phyloP scores from a whole-genome alignment of 2,888 invertebrate genomes.

The Phalera bucephala region DNA sequence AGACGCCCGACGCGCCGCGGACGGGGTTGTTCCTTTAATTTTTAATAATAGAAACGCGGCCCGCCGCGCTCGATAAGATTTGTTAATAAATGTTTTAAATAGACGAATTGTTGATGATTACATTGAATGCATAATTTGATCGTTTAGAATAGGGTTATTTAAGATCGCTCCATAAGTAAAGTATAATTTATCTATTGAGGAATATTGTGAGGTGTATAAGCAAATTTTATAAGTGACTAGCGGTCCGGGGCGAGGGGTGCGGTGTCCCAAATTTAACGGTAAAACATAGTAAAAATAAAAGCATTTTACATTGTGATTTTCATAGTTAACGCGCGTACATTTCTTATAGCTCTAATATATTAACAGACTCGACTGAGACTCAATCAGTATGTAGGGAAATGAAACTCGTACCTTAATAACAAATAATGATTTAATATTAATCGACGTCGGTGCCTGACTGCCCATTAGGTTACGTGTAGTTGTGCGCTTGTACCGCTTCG shows the following conservation, averaged over 20 bases:
- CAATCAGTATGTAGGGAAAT: slow-evolving; percentile 64
- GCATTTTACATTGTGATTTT: slow-evolving; percentile 78
- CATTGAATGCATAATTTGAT: slow-evolving; percentile 79
- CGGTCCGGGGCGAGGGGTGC: slow-evolving; percentile 73
- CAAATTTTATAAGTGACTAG: slow-evolving; percentile 67
- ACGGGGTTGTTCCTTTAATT: slow-evolving; percentile 61
- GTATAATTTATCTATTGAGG: slow-evolving; percentile 79
- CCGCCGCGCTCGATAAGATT: slow-evolving; percentile 56
- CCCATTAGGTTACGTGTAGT: slow-evolving; percentile 70
- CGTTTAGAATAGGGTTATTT: slow-evolving; percentile 82
- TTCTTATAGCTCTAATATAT: slow-evolving; percentile 69
- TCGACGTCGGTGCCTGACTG: slow-evolving; percentile 64
- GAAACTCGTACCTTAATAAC: slow-evolving; percentile 62
- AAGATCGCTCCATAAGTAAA: slow-evolving; percentile 82
- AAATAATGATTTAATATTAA: slow-evolving; percentile 58
- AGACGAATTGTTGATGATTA: slow-evolving; percentile 74
- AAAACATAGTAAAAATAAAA: slow-evolving; percentile 62
- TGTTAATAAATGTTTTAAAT: slow-evolving; percentile 68
- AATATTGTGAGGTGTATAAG: slow-evolving; percentile 70
- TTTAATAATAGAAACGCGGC: slow-evolving; percentile 51
- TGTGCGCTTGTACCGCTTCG: slow-evolving; percentile 45
- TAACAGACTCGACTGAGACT: slow-evolving; percentile 68
- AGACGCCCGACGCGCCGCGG: slow-evolving; percentile 35
- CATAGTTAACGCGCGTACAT: slow-evolving; percentile 75
- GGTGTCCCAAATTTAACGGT: slow-evolving; percentile 67